Base-by-base conservation (phyloP, 2,797 vertebrate species). In the Salmo trutta region DNA sequence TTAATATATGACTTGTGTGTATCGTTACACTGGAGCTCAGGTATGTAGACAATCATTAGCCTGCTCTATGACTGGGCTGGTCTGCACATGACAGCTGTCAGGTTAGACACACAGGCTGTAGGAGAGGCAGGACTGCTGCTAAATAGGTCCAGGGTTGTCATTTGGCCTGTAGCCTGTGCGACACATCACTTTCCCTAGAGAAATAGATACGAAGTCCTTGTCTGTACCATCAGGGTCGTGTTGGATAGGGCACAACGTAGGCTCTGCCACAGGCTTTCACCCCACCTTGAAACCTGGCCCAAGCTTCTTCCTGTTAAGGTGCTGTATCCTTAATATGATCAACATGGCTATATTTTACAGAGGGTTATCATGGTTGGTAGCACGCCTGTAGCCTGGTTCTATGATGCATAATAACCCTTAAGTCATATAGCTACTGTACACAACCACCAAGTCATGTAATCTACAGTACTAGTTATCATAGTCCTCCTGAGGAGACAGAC, bases 31-130 rank as follows among this genome's bases (percentile, higher is more conserved):
- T 83, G 69, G 86, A 83, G 77, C 82, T 19, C 74, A 88, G 84
- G 84, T 84, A 91, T 91, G n/a, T 72, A 52, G 91, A 90, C 79
- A 93, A 94, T 94, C 83, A 94, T 94, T 93, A 91, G 64, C 92
- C 47, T 29, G 15, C n/a, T 5, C n/a, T 62, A 62, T 62, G 7
- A 62, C 56, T 62, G 56, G 7, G 21, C 19, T 62, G n/a, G n/a
- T 33, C 78, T 74, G 79, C 77, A 82, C 91, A 88, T 85, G 86
- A 88, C 85, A 90, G 82, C 87, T 89, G 91, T 90, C 90, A 89
- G 74, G 71, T 51, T 62, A 62, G 2, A 33, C 12, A 16, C 78
- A 74, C 56, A 21, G 71, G 72, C 74, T 71, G 64, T 56, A 24
- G 16, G 47, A 53, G n/a, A 24, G n/a, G 6, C 56, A 62, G n/a